Conservation (phyloP, 2,113 vertebrate genomes). For the Callopanchax toddi region DNA sequence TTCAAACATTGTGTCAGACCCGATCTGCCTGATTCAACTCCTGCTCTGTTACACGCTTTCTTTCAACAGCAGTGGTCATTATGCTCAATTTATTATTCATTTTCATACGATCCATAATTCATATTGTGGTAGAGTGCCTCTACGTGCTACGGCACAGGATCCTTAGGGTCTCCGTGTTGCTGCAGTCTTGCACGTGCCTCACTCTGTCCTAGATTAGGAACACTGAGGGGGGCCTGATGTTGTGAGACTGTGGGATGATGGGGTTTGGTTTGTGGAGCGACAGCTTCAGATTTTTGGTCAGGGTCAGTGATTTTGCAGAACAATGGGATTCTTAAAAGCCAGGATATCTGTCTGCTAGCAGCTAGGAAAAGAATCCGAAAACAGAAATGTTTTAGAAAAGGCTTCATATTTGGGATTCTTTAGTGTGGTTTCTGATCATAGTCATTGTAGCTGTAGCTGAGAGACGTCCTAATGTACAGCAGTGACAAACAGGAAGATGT, state of each 20-base stretch:
- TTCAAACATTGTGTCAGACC: background rate
- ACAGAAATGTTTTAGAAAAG: no score
- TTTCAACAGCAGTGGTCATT: conserved; percentile 33
- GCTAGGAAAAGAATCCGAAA: no score
- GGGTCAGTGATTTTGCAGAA: background rate
- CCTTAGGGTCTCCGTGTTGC: conserved; percentile 8
- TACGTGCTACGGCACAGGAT: conserved; percentile 16
- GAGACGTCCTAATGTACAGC: no score
- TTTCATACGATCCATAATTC: conserved; percentile 66
- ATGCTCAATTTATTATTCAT: conserved; percentile 65
- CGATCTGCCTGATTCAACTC: background rate
- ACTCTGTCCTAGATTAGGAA: conserved; percentile 54
- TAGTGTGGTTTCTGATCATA: no score
- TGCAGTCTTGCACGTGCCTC: conserved; percentile 16
- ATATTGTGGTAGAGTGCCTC: conserved; percentile 46
- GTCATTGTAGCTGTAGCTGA: no score
- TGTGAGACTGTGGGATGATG: background rate
- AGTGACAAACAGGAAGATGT: no score
- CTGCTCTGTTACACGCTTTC: conserved; percentile 24
- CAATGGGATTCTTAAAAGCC: background rate
- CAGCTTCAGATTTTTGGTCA: background rate
- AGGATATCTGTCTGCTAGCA: no score
- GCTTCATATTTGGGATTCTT: no score
- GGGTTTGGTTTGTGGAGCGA: background rate
- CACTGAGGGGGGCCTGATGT: background rate